Percentiles rank a stretch among this genome's conserved stretches.
phyloP scores from a whole-genome alignment of 2,888 invertebrate species.

The Archips crataeganus region DNA sequence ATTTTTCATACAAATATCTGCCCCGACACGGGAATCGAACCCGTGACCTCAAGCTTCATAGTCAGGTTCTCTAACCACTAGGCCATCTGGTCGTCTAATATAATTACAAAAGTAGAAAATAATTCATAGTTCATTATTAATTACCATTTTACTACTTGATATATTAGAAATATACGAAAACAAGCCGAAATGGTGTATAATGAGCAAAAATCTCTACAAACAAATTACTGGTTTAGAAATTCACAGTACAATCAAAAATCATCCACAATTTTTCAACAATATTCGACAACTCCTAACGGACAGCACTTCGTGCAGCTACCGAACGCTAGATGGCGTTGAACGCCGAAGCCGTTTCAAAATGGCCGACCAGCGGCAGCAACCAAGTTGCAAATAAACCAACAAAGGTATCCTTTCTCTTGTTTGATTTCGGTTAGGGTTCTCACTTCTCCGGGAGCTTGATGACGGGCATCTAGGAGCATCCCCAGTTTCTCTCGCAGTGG shows the following conservation, averaged over 20 bases:
- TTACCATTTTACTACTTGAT: conserved; percentile 14
- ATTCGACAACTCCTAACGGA: conserved; percentile 24
- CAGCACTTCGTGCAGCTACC: conserved; percentile 48
- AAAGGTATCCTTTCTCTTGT: conserved; percentile 48
- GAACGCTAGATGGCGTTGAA: conserved; percentile 67
- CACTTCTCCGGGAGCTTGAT: conserved; percentile 89
- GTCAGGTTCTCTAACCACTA: too few species aligned
- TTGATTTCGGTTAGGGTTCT: conserved; percentile 51
- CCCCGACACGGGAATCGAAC: too few species aligned
- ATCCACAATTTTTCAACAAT: conserved; percentile 13
- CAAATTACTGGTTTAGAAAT: conserved; percentile 24
- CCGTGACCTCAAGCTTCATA: too few species aligned
- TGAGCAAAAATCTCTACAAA: conserved; percentile 31
- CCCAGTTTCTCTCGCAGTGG: conserved; percentile 89
- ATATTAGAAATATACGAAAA: conserved; percentile 1
- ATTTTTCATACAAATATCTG: too few species aligned
- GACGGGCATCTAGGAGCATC: conserved; percentile 87
- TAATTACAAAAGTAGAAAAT: conserved; percentile 44
- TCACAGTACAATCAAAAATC: conserved; percentile 16
- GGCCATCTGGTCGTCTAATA: conserved; percentile 16
- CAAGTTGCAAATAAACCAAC: conserved; percentile 34
- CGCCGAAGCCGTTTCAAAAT: conserved; percentile 59
- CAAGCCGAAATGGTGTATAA: conserved; percentile 38
- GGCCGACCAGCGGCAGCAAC: conserved; percentile 44
- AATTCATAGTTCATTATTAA: conserved; percentile 30